These are phyloP conservation scores for Diploscapter pachys DNA, from an alignment of 1,140 invertebrate species.

Conservation along the genomic window DNA sequence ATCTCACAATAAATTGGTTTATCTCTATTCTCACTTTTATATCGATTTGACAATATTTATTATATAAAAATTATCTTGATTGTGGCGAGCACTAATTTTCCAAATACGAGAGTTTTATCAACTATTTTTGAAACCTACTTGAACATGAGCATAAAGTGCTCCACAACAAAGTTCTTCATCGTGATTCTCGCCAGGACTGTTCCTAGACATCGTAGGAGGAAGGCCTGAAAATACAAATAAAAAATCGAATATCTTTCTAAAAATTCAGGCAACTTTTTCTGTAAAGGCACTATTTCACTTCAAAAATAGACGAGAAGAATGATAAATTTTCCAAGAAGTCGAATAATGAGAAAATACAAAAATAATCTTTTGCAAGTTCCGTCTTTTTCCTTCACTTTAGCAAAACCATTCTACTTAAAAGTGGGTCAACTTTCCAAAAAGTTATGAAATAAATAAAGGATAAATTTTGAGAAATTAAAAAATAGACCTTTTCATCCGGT, in stretches of 20 bases:
- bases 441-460: neutral
- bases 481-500: conserved; percentile 36
- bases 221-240: conserved; percentile 38
- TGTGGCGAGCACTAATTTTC: too few species aligned
- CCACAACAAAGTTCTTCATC: conserved; percentile 46
- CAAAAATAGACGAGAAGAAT: neutral
- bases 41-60: too few species aligned
- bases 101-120: too few species aligned
- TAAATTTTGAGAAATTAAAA: neutral
- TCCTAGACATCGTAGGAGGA: conserved; percentile 50
- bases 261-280: too few species aligned
- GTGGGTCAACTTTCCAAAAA: neutral
- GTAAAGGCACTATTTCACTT: too few species aligned
- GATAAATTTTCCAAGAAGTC: neutral
- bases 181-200: conserved; percentile 46
- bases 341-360: neutral
- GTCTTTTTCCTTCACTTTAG: too few species aligned
- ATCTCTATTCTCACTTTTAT: too few species aligned
- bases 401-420: too few species aligned
- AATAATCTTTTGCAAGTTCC: neutral
- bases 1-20: too few species aligned
- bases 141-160: conserved; percentile 52
- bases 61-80: too few species aligned
- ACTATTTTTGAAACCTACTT: conserved; percentile 13
- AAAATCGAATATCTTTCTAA: too few species aligned